These are phyloP conservation scores for Cololabis saira DNA, from an alignment of 2,113 vertebrate species.

Conservation along the genomic window DNA sequence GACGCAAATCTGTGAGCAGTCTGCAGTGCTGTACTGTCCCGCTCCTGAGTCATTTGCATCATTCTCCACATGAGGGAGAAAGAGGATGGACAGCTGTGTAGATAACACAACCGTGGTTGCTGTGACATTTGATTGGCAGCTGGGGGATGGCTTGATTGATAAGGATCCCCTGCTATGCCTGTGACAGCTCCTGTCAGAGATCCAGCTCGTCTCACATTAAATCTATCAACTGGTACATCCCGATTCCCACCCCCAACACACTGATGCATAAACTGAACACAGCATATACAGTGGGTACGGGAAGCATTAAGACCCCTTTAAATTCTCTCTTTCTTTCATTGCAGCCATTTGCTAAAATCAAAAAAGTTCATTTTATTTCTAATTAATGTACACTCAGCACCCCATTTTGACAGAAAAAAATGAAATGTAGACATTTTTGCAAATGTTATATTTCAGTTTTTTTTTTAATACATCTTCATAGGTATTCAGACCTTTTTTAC, in stretches of 20 bases:
- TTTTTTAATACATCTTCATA: too few relatives aligned
- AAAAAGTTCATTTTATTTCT: too few relatives aligned
- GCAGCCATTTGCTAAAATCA: too few relatives aligned
- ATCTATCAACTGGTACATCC: conserved; percentile 77
- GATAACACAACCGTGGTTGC: conserved; percentile 77
- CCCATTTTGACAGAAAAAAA: too few relatives aligned
- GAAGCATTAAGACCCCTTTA: too few relatives aligned
- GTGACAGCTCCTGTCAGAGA: conserved; percentile 84
- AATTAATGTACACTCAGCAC: too few relatives aligned
- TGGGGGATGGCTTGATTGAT: conserved; percentile 83
- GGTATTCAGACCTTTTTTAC: too few relatives aligned
- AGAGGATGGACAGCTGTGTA: conserved; percentile 81
- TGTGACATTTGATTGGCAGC: conserved; percentile 68
- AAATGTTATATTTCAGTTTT: too few relatives aligned
- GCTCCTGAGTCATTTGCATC: conserved; percentile 7
- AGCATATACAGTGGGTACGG: too few relatives aligned
- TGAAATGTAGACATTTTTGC: too few relatives aligned
- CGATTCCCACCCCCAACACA: conserved; percentile 49
- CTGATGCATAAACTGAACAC: conserved; percentile 16
- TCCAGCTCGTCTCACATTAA: conserved; percentile 77
- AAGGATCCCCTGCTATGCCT: conserved; percentile 83
- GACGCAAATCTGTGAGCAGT: too few relatives aligned
- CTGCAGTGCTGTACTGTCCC: background rate
- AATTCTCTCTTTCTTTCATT: too few relatives aligned
- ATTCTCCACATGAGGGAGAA: conserved; percentile 15